phyloP scores from a whole-genome alignment of 2,113 vertebrate genomes.

The Odontophorus gujanensis region DNA sequence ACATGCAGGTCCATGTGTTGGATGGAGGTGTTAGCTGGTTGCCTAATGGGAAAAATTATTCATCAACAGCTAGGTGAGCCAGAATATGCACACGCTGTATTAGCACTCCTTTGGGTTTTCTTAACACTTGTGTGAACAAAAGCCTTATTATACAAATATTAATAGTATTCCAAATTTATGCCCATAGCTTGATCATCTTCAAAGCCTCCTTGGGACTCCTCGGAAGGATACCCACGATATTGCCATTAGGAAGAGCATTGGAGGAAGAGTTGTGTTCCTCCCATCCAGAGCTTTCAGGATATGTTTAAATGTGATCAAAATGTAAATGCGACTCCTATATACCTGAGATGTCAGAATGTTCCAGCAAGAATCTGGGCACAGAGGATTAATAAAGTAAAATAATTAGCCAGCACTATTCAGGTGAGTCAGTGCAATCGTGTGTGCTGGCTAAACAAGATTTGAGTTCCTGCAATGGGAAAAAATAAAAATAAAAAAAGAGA shows the following conservation, averaged over 20 bases:
- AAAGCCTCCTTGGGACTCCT: not conserved
- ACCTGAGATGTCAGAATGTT: not conserved
- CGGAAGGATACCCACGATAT: not conserved
- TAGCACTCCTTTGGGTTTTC: conserved; percentile 2
- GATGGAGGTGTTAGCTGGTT: not conserved
- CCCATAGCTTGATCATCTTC: not conserved
- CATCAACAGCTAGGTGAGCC: not conserved
- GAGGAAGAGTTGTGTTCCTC: not conserved
- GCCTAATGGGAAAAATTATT: not conserved
- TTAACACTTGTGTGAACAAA: not conserved
- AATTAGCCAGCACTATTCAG: not conserved
- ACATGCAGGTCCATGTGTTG: not conserved
- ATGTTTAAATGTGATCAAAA: not conserved
- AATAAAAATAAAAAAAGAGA: not conserved
- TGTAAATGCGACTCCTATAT: not conserved
- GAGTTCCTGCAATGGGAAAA: not conserved
- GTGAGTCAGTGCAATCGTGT: not conserved
- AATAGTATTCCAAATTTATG: not conserved
- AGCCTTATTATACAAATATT: conserved; percentile 10
- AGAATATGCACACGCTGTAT: not conserved
- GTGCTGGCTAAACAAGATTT: not conserved
- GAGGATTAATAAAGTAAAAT: not conserved
- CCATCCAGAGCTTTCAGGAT: not conserved
- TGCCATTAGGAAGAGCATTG: not conserved
- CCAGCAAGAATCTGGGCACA: not conserved